Conservation (phyloP, 2,113 vertebrate genomes). For the Cinclus cinclus region DNA sequence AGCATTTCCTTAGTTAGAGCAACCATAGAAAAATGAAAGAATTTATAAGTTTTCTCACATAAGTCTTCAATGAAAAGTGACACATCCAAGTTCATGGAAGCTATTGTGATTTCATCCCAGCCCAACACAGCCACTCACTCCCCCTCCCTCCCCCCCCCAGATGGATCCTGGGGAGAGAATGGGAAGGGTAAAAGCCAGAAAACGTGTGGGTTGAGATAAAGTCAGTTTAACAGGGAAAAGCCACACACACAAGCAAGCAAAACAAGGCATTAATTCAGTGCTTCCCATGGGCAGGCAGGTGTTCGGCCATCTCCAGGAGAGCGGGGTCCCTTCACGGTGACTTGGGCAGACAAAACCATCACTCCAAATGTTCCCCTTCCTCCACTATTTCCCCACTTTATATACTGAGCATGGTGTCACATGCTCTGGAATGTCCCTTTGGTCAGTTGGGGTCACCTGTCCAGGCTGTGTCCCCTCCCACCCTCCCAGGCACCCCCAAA, state of each 20-base stretch:
- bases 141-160: too few relatives aligned
- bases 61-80: not conserved
- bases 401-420: fast-evolving
- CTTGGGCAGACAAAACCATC: not conserved
- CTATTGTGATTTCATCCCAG: not conserved
- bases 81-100: not conserved
- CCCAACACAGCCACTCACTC: fast-evolving
- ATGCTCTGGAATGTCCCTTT: not conserved
- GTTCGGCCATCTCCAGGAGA: not conserved
- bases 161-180: not conserved
- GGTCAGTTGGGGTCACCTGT: not conserved
- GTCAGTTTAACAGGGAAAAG: not conserved
- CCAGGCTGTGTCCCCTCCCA: fast-evolving
- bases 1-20: not conserved
- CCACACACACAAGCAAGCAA: not conserved
- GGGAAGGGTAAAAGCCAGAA: not conserved
- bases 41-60: not conserved
- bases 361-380: not conserved
- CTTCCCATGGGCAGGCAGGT: fast-evolving
- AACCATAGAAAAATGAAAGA: not conserved
- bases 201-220: not conserved
- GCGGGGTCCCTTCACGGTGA: not conserved
- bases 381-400: not conserved
- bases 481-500: fast-evolving
- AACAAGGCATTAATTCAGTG: not conserved